Evolutionary conservation across 2,888 invertebrate species (phyloP).

Genomic region (Automeris io): DNA sequence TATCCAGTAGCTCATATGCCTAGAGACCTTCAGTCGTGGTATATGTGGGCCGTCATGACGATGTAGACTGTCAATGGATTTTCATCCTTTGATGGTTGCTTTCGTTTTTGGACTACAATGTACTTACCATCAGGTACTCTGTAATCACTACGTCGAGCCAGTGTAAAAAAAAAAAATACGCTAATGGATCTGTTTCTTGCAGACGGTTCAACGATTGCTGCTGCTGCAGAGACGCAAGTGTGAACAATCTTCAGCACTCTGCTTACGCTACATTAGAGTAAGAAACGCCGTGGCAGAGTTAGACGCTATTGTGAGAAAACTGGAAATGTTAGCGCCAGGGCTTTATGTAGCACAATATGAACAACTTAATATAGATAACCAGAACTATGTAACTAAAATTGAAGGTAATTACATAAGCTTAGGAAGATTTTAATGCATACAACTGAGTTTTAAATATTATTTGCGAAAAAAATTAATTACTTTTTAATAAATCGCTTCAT

Average conservation of each 20-base stretch:
- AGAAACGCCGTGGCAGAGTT: constrained; percentile 60
- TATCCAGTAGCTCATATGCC: too few species aligned
- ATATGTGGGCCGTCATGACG: too few species aligned
- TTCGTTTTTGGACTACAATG: too few species aligned
- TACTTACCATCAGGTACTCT: too few species aligned
- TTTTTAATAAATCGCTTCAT: too few species aligned
- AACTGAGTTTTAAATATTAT: too few species aligned
- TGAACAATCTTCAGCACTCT: constrained; percentile 52
- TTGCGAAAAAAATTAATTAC: too few species aligned
- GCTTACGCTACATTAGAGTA: constrained; percentile 55
- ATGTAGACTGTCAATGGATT: too few species aligned
- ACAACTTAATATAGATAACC: constrained; percentile 56
- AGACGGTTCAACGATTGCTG: constrained; percentile 58
- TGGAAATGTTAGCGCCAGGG: constrained; percentile 62
- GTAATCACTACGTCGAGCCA: too few species aligned
- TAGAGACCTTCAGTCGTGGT: too few species aligned
- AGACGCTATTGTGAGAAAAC: constrained; percentile 46
- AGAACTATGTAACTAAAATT: constrained; percentile 57
- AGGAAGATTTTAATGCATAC: too few species aligned
- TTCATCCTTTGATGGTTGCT: too few species aligned
- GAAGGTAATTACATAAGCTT: constrained; percentile 43
- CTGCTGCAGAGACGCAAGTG: constrained; percentile 53
- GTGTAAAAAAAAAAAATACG: neutral
- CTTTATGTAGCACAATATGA: constrained; percentile 64
- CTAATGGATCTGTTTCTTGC: constrained; percentile 5